These are phyloP conservation scores for Crocallis elinguaria DNA, from an alignment of 2,888 invertebrate species.

Conservation along the genomic window DNA sequence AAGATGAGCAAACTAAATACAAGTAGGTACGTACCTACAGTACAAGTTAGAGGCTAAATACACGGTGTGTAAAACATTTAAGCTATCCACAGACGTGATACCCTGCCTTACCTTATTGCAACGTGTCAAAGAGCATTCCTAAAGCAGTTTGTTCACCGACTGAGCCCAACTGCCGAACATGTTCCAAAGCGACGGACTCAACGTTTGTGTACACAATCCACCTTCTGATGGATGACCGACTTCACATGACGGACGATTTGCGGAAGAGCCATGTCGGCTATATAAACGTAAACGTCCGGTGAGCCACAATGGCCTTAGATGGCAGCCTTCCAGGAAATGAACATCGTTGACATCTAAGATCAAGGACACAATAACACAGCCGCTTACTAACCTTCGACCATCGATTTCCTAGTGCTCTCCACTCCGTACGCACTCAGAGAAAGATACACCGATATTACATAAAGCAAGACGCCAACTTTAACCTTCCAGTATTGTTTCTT, in stretches of 20 bases:
- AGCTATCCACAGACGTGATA: too few relatives aligned
- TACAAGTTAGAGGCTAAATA: too few relatives aligned
- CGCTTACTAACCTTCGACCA: conserved; percentile 60
- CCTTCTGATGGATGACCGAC: conserved; percentile 24
- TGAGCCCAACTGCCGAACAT: not conserved
- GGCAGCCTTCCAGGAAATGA: conserved; percentile 29
- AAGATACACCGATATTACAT: conserved; percentile 67
- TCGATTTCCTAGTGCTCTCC: conserved; percentile 61
- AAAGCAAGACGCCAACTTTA: conserved; percentile 61
- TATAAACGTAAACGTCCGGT: conserved; percentile 20
- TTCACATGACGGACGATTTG: conserved; percentile 30
- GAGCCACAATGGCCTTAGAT: conserved; percentile 12
- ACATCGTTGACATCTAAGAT: conserved; percentile 20
- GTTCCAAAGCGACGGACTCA: conserved; percentile 7
- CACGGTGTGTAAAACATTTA: too few relatives aligned
- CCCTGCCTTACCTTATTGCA: conserved; percentile 2
- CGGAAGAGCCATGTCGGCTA: conserved; percentile 18
- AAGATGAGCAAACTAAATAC: too few relatives aligned
- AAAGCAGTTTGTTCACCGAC: conserved; percentile 13
- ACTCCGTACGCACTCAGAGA: conserved; percentile 67
- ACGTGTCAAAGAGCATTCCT: conserved; percentile 14
- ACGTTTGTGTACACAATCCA: conserved; percentile 14
- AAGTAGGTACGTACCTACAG: too few relatives aligned
- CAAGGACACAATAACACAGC: conserved; percentile 17
- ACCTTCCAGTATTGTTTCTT: conserved; percentile 65